Base-by-base conservation (phyloP, 2,888 invertebrate genomes). In the Drosophila quinaria region DNA sequence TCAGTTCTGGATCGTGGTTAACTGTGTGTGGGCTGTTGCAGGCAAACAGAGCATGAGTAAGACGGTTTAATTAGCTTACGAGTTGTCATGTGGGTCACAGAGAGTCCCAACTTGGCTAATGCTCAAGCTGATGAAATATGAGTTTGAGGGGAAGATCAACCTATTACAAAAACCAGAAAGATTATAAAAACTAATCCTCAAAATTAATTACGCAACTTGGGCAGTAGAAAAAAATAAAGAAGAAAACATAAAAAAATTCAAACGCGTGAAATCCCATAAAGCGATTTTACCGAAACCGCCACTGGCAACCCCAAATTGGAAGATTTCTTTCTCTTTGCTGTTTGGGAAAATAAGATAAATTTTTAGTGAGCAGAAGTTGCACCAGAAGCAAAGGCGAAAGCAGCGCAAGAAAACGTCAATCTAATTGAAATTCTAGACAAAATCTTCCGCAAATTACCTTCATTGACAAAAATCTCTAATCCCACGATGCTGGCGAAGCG, bases 381-480 rank as follows among this genome's bases (percentile, higher is more conserved):
- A 55, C 50, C 42, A 52, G 39, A 35, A 35, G 47, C 47, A 37
- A n/a, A n/a, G n/a, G 8, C 37, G 6, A 42, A 46, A 42, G 68
- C 22, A 64, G 39, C 59, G 60, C 33, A 55, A 69, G 68, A 70
- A 87, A 91, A 88, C 81, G 90, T 90, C 91, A 91, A 91, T 91
- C 91, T 91, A 92, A 92, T 92, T 91, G 92, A 92, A 92, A 92
- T 92, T 91, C 92, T 91, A 92, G 91, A 92, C 92, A 91, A 91
- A 92, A 91, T 92, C 92, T 91, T 91, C 91, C 90, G 91, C 91
- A 92, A 92, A 92, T 92, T 92, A 92, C 91, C 91, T 90, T 91
- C 90, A 92, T 91, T 92, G 92, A 91, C 92, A 92, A 91, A 92
- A 92, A 91, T 92, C 91, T 89, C 89, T 91, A 92, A 91, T 91